A percentile compares a stretch with the other conserved stretches of the same genome.
phyloP scores from a whole-genome alignment of 2,113 vertebrate species.

The Acanthochromis polyacanthus region DNA sequence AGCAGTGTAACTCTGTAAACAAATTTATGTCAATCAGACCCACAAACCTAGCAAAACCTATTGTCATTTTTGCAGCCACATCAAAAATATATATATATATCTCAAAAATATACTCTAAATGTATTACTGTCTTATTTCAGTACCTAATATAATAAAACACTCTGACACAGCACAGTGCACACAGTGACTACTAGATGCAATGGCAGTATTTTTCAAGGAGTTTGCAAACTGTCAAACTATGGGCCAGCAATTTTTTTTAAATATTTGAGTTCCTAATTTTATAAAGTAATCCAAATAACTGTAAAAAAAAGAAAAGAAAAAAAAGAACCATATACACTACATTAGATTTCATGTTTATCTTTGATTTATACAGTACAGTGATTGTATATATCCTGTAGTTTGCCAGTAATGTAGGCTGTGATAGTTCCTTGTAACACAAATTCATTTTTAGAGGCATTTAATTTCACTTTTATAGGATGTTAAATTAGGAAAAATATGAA shows the following conservation, averaged over 20 bases:
- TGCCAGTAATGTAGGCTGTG: not conserved
- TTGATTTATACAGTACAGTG: not conserved
- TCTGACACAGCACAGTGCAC: no score
- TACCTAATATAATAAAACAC: no score
- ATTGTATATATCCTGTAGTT: not conserved
- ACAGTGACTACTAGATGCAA: no score
- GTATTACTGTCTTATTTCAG: no score
- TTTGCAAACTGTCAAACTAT: not conserved
- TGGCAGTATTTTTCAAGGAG: not conserved
- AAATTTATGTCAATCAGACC: no score
- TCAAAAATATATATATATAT: no score
- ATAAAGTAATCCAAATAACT: not conserved
- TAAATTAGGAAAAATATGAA: not conserved
- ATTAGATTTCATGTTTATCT: not conserved
- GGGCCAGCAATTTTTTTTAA: not conserved
- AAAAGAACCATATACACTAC: not conserved
- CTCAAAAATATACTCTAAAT: no score
- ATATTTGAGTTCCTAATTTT: not conserved
- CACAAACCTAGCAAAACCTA: no score
- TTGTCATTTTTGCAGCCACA: no score
- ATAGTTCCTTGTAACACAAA: not conserved
- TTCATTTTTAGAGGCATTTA: not conserved
- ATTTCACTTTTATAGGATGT: not conserved
- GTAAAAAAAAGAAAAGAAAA: not conserved
- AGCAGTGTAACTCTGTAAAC: no score